phyloP scores from a whole-genome alignment of 2,113 vertebrate species.

The Jaculus jaculus region DNA sequence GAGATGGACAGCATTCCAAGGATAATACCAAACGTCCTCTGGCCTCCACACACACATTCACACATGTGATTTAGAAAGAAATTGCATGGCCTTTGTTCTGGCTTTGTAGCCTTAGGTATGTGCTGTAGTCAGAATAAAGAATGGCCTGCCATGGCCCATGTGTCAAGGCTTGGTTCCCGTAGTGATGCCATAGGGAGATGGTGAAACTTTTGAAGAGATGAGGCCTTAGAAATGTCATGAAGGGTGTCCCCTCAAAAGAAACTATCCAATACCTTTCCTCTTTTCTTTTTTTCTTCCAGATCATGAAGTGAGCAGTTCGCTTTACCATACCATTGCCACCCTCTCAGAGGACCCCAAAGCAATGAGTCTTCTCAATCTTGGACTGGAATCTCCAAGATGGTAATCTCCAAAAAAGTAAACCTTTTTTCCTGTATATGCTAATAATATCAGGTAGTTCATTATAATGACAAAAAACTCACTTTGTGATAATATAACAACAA shows the following conservation, averaged over 20 bases:
- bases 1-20: too few species aligned
- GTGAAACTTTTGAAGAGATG: neutral
- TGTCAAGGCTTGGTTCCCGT: neutral
- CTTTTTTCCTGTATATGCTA: neutral
- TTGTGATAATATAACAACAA: neutral
- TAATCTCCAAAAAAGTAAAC: neutral
- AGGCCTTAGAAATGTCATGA: neutral
- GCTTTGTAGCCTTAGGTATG: neutral
- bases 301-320: neutral
- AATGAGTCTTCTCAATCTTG: neutral
- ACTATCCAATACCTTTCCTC: neutral
- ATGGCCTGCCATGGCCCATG: neutral
- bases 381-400: neutral
- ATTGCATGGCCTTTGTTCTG: neutral
- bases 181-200: neutral
- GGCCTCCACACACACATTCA: too few species aligned
- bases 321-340: neutral
- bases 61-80: too few species aligned
- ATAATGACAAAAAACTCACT: neutral
- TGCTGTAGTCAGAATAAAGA: neutral
- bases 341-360: neutral
- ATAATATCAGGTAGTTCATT: neutral
- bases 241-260: neutral
- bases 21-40: too few species aligned
- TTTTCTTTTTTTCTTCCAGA: neutral